Base-by-base conservation (phyloP, 2,113 vertebrate species). In the Morone saxatilis region DNA sequence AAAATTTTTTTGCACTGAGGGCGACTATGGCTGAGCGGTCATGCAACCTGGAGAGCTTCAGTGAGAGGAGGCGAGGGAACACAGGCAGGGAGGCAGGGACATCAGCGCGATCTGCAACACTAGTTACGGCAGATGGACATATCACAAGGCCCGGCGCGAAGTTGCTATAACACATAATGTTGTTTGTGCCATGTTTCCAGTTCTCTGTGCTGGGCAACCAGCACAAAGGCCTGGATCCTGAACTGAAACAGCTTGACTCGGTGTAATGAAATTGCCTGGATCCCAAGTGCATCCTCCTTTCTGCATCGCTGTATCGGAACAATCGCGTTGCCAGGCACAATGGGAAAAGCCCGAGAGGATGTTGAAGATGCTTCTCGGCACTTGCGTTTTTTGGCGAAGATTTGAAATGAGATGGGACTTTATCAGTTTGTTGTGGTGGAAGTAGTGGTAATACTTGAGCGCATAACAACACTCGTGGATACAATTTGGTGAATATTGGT, bases 211-310 rank as follows among this genome's bases (percentile, higher is more conserved):
- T 48, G 82, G 87, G 73, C 82, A 84, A 65, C 16, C 59, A 16
- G 77, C 80, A 84, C 81, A 86, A 78, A 83, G 83, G 83, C 83
- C 89, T 92, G 89, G 89, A 89, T 84, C 84, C 87, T 86, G 87
- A 86, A 83, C 83, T 80, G 78, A 83, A 90, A 83, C 91, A 90
- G 91, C 89, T 90, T 89, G 91, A 91, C 78, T 84, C 78, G 45
- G 54, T 80, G 89, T 85, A 89, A 88, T 92, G 83, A 92, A 90
- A 92, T 80, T 83, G 85, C 83, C 87, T 71, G 75, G 47, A 86
- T 92, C 87, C 83, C 81, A 53, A 76, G 78, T 76, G 87, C 78
- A 70, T 77, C 84, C 78, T 86, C 70, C 62, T 88, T 77, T 81
- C 79, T 87, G 84, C 85, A 51, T 84, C 51, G 60, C 71, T 75